Conservation (phyloP, 2,888 invertebrate genomes). For the Lasioglossum leucozonium region DNA sequence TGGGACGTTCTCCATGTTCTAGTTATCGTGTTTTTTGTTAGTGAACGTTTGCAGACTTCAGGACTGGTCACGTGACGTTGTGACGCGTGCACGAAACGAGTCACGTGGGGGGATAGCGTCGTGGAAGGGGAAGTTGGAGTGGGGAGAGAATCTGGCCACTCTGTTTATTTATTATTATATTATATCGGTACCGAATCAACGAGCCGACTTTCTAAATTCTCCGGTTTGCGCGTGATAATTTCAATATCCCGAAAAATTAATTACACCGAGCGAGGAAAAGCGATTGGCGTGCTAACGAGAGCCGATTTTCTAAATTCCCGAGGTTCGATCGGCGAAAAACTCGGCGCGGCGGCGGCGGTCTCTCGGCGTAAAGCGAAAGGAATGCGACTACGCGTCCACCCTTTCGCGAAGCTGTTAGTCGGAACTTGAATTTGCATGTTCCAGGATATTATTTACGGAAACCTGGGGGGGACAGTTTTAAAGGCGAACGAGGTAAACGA, state of each 20-base stretch:
- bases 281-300: not conserved
- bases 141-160: too few species aligned
- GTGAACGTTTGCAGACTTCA: too few species aligned
- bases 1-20: too few species aligned
- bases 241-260: not conserved
- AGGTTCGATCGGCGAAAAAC: not conserved
- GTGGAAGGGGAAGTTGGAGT: too few species aligned
- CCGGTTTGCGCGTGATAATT: not conserved
- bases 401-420: not conserved
- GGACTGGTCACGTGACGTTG: too few species aligned
- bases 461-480: conserved; percentile 7
- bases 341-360: not conserved
- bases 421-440: not conserved
- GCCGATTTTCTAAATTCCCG: not conserved
- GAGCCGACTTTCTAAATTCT: not conserved
- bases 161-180: too few species aligned
- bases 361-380: not conserved
- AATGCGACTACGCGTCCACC: not conserved
- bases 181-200: too few species aligned
- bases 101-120: too few species aligned
- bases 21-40: too few species aligned
- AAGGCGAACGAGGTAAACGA: conserved; percentile 26
- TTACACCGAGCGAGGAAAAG: not conserved
- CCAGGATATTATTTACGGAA: conserved; percentile 21
- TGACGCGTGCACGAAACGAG: too few species aligned